phyloP scores from a whole-genome alignment of 1,140 invertebrate genomes.

The Pseudobourletiella spinata region DNA sequence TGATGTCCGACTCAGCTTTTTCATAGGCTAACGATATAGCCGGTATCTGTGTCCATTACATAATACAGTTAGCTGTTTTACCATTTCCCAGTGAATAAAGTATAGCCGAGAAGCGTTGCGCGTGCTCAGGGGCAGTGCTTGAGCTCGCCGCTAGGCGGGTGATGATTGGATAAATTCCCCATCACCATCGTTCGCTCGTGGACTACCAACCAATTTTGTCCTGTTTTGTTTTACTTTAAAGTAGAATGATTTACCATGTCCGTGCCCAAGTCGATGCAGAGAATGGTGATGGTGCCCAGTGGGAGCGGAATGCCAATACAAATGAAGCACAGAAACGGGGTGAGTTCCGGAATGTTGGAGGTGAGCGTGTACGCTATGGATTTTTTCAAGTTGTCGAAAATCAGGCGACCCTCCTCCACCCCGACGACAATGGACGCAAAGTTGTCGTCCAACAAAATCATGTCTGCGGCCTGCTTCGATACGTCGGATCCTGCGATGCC shows the following conservation, averaged over 20 bases:
- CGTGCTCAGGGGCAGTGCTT: too few species aligned
- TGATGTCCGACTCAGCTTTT: slow-evolving; percentile 58
- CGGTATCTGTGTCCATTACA: slow-evolving; percentile 47
- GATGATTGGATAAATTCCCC: too few species aligned
- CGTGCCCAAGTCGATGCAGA: slow-evolving; percentile 43
- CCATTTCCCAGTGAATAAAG: background rate
- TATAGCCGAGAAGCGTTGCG: background rate
- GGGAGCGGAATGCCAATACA: slow-evolving; percentile 48
- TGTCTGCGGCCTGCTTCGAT: slow-evolving; percentile 56
- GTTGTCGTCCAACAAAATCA: slow-evolving; percentile 59
- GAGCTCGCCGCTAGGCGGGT: too few species aligned
- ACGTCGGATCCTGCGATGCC: slow-evolving; percentile 48
- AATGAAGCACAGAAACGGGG: slow-evolving; percentile 47
- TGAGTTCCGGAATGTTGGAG: slow-evolving; percentile 50
- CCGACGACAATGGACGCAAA: slow-evolving; percentile 59
- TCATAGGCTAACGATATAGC: slow-evolving; percentile 62
- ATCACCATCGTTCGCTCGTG: too few species aligned
- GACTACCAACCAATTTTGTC: too few species aligned
- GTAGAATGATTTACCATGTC: slow-evolving; percentile 43
- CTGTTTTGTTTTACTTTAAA: too few species aligned
- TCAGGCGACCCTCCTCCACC: slow-evolving; percentile 56
- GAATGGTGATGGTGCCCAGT: slow-evolving; percentile 43
- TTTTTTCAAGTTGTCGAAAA: slow-evolving; percentile 57
- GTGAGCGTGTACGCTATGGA: slow-evolving; percentile 56
- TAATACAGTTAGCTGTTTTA: background rate